A percentile compares a stretch with the other conserved stretches of the same genome.
Evolutionary conservation across 2,888 invertebrate genomes (phyloP).

Genomic region (Zygaena filipendulae): DNA sequence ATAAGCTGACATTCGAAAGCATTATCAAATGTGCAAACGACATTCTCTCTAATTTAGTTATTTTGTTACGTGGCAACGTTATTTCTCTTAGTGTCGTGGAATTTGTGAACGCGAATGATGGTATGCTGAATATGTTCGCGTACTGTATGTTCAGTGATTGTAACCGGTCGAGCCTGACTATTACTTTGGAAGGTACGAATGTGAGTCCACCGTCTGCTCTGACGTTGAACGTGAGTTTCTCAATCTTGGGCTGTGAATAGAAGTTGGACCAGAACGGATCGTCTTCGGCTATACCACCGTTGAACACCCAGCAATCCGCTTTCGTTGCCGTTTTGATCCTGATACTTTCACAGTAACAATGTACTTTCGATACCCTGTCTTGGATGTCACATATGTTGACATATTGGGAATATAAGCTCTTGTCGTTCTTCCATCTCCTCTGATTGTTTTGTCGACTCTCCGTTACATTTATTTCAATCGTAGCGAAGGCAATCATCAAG

Average conservation of each 20-base stretch:
- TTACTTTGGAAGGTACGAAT: slow-evolving; percentile 77
- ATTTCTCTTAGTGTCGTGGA: slow-evolving; percentile 76
- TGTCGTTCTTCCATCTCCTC: slow-evolving; percentile 56
- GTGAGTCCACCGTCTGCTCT: slow-evolving; percentile 75
- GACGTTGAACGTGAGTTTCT: slow-evolving; percentile 76
- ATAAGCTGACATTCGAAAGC: slow-evolving; percentile 76
- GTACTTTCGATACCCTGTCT: slow-evolving; percentile 66
- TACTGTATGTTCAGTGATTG: slow-evolving; percentile 77
- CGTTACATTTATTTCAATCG: slow-evolving; percentile 56
- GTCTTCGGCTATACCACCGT: slow-evolving; percentile 74
- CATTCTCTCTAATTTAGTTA: slow-evolving; percentile 74
- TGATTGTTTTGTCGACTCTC: slow-evolving; percentile 59
- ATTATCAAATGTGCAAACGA: slow-evolving; percentile 81
- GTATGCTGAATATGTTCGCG: slow-evolving; percentile 76
- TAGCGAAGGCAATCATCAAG: slow-evolving; percentile 57
- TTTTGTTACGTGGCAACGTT: slow-evolving; percentile 76
- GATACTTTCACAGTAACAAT: slow-evolving; percentile 74
- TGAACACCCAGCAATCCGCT: slow-evolving; percentile 83
- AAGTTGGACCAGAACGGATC: slow-evolving; percentile 82
- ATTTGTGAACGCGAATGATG: slow-evolving; percentile 81
- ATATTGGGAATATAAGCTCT: slow-evolving; percentile 46
- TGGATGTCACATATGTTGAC: slow-evolving; percentile 70
- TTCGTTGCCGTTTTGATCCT: slow-evolving; percentile 71
- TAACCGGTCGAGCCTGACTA: slow-evolving; percentile 74
- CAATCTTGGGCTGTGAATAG: slow-evolving; percentile 76